Conservation (phyloP, 2,888 invertebrate species). For the Dinocampus coccinellae region DNA sequence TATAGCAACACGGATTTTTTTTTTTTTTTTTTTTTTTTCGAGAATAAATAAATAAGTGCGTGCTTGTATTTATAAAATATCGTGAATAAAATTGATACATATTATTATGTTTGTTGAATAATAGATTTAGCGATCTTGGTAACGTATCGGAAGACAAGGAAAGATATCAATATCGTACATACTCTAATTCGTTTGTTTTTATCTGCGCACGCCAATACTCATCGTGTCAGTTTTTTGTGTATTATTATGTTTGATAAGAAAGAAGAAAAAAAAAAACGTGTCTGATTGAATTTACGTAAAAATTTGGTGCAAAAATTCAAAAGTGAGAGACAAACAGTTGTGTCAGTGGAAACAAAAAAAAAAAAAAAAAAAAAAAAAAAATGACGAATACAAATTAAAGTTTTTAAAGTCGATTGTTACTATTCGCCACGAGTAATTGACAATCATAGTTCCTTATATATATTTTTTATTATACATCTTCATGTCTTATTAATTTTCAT, state of each 20-base stretch:
- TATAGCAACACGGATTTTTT: conserved; percentile 29
- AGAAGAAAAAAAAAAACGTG: background rate
- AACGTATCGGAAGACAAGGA: background rate
- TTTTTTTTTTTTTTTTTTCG: no score
- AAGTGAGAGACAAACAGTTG: background rate
- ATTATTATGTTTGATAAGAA: no score
- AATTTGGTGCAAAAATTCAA: background rate
- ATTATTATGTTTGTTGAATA: background rate
- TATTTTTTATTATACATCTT: no score
- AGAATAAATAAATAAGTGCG: conserved; percentile 9
- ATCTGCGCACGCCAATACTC: background rate
- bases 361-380: background rate
- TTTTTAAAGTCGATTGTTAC: background rate
- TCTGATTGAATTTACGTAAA: background rate
- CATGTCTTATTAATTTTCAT: no score
- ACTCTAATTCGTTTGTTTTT: no score
- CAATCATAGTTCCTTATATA: no score
- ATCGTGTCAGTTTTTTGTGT: no score
- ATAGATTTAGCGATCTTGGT: conserved; percentile 22
- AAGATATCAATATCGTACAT: background rate
- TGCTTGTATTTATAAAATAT: background rate
- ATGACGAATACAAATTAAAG: background rate
- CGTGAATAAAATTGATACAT: no score
- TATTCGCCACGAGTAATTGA: background rate
- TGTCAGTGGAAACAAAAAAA: background rate